Base-by-base conservation (phyloP, 2,888 invertebrate genomes). In the Halocaridina rubra region DNA sequence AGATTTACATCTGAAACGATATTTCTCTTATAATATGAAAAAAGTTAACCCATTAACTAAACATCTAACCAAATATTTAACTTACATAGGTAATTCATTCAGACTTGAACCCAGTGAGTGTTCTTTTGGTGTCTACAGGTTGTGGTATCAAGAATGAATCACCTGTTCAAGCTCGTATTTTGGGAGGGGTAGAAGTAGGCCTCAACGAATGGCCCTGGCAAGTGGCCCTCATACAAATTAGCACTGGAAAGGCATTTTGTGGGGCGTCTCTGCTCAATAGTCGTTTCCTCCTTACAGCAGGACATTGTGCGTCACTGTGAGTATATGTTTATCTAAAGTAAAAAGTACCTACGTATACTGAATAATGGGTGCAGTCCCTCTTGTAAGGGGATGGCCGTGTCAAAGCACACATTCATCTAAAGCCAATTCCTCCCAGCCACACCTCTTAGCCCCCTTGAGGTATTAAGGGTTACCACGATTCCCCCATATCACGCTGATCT, bases 191-290 rank as follows among this genome's bases (percentile, higher is more conserved):
- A n/a, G 39, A 32, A n/a, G 16, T 78, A 0, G 16, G n/a, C 16
- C 10, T 57, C 3, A 64, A 72, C 13, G 85, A 81, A 39, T 85
- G 78, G 81, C 85, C 85, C 0, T 85, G 85, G 85, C 64, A 78
- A 24, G 85, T 53, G n/a, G 80, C 81, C 3, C 71, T 85, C 27
- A 39, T 77, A 7, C 80, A 77, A 30, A 22, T 74, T 3, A 33
- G 67, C 0, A 59, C 82, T 2, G 32, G 67, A 19, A 33, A 46
- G 16, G 27, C 53, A 32, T 81, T 72, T 29, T 85, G 85, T n/a
- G 81, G 85, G 1, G 85, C 78, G 16, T 74, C 81, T 2, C 81
- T 85, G 1, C 59, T 85, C 78, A 81, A 78, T 78, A 71, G 19
- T 3, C 71, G 71, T 7, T 81, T 78, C 71, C 46, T 85, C 2